Percentiles rank a stretch among this genome's conserved stretches.
Evolutionary conservation across 2,113 vertebrate genomes (phyloP).

Genomic region (Morone saxatilis): DNA sequence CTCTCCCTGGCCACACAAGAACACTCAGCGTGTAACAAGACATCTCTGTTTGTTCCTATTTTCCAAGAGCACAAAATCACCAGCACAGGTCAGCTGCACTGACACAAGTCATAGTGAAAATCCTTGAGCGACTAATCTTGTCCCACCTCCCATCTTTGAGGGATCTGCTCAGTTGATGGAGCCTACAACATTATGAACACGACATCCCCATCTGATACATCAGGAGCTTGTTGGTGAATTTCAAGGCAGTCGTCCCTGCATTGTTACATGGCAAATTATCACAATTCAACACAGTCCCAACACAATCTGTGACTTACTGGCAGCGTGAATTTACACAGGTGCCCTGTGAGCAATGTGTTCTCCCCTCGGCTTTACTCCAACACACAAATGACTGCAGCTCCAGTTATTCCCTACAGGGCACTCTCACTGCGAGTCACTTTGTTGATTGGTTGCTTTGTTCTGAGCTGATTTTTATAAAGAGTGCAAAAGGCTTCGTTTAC

Average conservation of each 20-base stretch:
- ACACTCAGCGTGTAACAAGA: constrained; percentile 15
- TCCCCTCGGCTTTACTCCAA: constrained; percentile 38
- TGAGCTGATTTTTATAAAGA: constrained; percentile 31
- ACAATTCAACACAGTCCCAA: constrained; percentile 1
- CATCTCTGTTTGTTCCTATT: constrained; percentile 15
- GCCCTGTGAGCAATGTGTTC: constrained; percentile 47
- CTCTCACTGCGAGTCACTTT: constrained; percentile 19
- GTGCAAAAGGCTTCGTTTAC: constrained; percentile 1
- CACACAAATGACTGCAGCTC: constrained; percentile 53
- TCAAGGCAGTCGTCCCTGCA: constrained; percentile 6
- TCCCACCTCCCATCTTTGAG: neutral
- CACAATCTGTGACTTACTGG: constrained; percentile 39
- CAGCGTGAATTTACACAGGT: constrained; percentile 31
- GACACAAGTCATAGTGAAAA: constrained; percentile 45
- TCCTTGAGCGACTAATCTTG: constrained; percentile 28
- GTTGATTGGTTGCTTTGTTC: constrained; percentile 49
- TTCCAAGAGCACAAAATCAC: constrained; percentile 17
- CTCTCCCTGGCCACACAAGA: constrained; percentile 13
- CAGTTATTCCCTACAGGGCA: constrained; percentile 40
- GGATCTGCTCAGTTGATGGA: neutral
- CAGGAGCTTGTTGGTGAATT: constrained; percentile 17
- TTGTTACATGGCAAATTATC: neutral
- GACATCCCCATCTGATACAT: neutral
- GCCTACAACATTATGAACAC: neutral
- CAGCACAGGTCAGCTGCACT: constrained; percentile 27